These are phyloP conservation scores for Alosa sapidissima DNA, from an alignment of 2,797 vertebrate genomes.

Conservation along the genomic window DNA sequence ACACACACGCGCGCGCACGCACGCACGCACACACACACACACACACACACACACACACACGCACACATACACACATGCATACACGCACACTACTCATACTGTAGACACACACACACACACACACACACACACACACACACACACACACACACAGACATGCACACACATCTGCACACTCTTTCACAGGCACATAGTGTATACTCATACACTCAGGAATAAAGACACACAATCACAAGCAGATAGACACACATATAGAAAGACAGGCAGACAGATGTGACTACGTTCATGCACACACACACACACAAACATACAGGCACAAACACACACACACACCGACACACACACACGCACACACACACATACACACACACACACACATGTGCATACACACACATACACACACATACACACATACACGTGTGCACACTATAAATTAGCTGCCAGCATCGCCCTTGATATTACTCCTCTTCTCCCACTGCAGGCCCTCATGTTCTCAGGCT, in stretches of 20 bases:
- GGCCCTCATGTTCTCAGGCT: neutral
- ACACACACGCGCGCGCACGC: neutral
- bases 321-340: neutral
- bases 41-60: too few species aligned
- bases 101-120: too few species aligned
- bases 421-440: neutral
- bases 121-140: too few species aligned
- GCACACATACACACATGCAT: neutral
- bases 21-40: too few species aligned
- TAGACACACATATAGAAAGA: too few species aligned
- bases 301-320: too few species aligned
- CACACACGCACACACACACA: neutral
- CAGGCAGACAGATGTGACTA: neutral
- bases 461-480: conserved; percentile 27
- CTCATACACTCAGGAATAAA: neutral
- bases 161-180: neutral
- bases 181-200: too few species aligned
- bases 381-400: neutral
- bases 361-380: neutral
- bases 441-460: conserved; percentile 33
- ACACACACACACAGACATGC: neutral
- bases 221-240: neutral
- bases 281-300: neutral
- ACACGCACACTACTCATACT: too few species aligned
- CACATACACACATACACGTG: neutral